Percentiles rank a stretch among this genome's conserved stretches.
Conservation (phyloP, 2,888 invertebrate species). For the Hyposoter didymator region DNA sequence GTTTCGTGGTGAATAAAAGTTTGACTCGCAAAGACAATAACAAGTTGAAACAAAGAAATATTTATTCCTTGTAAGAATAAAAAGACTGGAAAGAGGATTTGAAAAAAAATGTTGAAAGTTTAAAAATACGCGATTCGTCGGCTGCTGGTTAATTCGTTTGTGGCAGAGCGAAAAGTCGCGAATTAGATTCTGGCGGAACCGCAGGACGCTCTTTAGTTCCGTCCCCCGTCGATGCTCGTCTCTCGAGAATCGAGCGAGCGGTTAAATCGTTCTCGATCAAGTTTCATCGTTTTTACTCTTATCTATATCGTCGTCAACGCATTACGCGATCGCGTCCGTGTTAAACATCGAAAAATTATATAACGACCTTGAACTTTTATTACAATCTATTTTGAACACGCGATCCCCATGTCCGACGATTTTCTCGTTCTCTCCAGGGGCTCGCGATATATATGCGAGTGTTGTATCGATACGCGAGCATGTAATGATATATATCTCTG, state of each 20-base stretch:
- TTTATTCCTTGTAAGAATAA: not conserved
- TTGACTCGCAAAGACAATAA: not conserved
- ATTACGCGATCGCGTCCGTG: not conserved
- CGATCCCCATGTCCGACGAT: not conserved
- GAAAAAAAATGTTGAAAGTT: not conserved
- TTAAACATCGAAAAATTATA: not conserved
- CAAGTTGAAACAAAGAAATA: not conserved
- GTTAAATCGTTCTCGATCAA: not conserved
- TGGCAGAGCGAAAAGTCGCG: not conserved
- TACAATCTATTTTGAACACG: not conserved
- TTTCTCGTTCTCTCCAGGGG: not conserved
- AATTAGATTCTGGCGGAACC: conserved; percentile 12
- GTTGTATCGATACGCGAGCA: not conserved
- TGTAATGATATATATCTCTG: not conserved
- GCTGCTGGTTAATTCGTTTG: not conserved
- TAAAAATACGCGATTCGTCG: not conserved
- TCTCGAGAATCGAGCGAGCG: not conserved
- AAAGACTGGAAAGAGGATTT: not conserved
- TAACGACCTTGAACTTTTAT: not conserved
- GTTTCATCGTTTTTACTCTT: conserved; percentile 20
- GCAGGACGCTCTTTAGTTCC: conserved; percentile 7
- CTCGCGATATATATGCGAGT: not conserved
- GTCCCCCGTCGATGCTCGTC: not conserved
- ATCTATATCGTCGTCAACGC: not conserved
- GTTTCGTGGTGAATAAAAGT: not conserved